Evolutionary conservation across 2,797 vertebrate genomes (phyloP).

Genomic region (Glyptemys insculpta): DNA sequence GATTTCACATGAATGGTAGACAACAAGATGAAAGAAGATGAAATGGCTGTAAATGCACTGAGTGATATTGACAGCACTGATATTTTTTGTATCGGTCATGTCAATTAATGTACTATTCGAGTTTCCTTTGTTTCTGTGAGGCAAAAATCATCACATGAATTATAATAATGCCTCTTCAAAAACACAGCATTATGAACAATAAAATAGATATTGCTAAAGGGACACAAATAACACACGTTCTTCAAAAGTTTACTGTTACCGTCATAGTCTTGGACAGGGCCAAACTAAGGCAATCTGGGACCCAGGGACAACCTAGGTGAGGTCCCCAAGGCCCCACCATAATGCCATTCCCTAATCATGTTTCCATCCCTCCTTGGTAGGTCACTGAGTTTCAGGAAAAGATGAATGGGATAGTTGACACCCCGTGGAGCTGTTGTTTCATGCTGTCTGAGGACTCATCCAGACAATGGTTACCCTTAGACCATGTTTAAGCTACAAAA

Average conservation of each 20-base stretch:
- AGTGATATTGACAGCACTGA: neutral
- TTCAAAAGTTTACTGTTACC: neutral
- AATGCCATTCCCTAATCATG: neutral
- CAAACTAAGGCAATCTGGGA: neutral
- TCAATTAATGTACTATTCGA: neutral
- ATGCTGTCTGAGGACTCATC: too few species aligned
- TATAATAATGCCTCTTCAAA: neutral
- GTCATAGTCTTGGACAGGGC: neutral
- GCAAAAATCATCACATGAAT: neutral
- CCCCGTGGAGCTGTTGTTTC: too few species aligned
- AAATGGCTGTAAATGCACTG: neutral
- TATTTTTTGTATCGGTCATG: neutral
- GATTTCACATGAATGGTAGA: constrained; percentile 12
- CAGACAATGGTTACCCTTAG: too few species aligned
- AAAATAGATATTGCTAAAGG: neutral
- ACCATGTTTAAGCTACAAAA: too few species aligned
- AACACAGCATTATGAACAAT: neutral
- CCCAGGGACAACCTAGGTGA: neutral
- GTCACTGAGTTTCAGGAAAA: too few species aligned
- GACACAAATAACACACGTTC: neutral
- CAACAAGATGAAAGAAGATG: neutral
- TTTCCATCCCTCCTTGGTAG: neutral
- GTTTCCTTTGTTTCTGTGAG: neutral
- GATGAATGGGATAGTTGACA: too few species aligned
- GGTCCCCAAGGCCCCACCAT: too few species aligned